Evolutionary conservation across 2,888 invertebrate species (phyloP).

Genomic region (Geotrupes spiniger): DNA sequence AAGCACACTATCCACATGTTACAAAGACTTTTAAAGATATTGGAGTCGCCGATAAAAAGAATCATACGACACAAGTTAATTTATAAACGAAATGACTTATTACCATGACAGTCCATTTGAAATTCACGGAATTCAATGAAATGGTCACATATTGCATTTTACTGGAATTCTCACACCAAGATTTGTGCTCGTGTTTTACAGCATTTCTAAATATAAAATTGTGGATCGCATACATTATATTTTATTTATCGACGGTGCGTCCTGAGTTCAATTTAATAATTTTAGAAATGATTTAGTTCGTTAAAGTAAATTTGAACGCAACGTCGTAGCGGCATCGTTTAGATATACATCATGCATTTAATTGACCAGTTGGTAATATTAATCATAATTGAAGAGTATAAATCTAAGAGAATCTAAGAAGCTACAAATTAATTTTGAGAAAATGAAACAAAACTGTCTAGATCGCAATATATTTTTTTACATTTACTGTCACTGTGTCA

Average conservation of each 20-base stretch:
- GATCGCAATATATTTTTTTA: too few relatives aligned
- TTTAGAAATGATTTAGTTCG: slow-evolving; percentile 3
- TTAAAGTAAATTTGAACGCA: too few relatives aligned
- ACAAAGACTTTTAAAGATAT: too few relatives aligned
- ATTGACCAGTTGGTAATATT: too few relatives aligned
- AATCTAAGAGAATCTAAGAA: too few relatives aligned
- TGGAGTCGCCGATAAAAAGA: background rate
- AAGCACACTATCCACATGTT: background rate
- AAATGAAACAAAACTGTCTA: too few relatives aligned
- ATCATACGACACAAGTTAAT: background rate
- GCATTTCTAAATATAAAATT: slow-evolving; percentile 22
- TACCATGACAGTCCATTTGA: slow-evolving; percentile 2
- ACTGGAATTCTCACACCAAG: slow-evolving; percentile 5
- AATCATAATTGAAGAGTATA: too few relatives aligned
- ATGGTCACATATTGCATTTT: background rate
- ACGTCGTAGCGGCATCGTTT: too few relatives aligned
- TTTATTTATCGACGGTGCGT: slow-evolving; percentile 15
- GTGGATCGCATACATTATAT: slow-evolving; percentile 16
- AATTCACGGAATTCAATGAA: slow-evolving; percentile 15
- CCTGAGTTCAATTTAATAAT: background rate
- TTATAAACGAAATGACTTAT: slow-evolving; percentile 18
- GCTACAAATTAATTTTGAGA: too few relatives aligned
- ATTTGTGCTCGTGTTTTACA: slow-evolving; percentile 18
- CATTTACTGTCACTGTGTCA: too few relatives aligned
- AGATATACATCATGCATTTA: too few relatives aligned